Base-by-base conservation (phyloP, 2,113 vertebrate species). In the Peucedramus taeniatus region DNA sequence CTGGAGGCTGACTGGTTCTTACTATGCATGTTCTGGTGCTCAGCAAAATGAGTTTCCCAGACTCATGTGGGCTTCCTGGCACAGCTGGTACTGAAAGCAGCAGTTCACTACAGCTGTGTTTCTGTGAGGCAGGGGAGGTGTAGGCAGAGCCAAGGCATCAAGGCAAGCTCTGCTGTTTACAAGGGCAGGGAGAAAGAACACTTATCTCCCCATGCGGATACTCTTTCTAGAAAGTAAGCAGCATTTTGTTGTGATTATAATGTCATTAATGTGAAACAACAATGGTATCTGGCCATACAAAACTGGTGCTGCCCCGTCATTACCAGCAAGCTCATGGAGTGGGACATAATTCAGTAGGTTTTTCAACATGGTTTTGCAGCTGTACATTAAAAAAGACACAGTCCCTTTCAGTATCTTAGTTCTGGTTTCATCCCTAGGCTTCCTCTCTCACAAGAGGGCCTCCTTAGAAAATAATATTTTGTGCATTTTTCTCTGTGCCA, bases 311-410 rank as follows among this genome's bases (percentile, higher is more conserved):
- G 80, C 45, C 69, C 49, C 28, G 51, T 53, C 89, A 81, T 87
- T 77, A 56, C 27, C 69, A 66, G 69, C 1, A 10, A 86, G 39
- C 33, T 51, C 87, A 75, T 23, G 77, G 61, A 92, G 77, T 81
- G 79, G 54, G 61, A 85, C 74, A 71, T 61, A 76, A 89, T 85
- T 93, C 87, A 91, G 87, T 39, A 45, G 47, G 63, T 71, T 93
- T 94, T 87, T 89, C 7, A 4, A 89, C 74, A 65, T 66, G 66
- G 54, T 83, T 13, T 85, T 91, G 74, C 53, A 76, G 61, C 57
- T 66, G 39, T 27, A 83, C 27, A 15, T 70, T 77, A 53, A 68
- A 88, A 83, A 88, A 59, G 35, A 30, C 53, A 64, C 66, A 47
- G 47, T 28, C 15, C 15, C 47, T 85, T 86, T 70, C 71, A 95